Percentiles rank a stretch among this genome's conserved stretches.
phyloP scores from a whole-genome alignment of 2,113 vertebrate species.

The Perca fluviatilis region DNA sequence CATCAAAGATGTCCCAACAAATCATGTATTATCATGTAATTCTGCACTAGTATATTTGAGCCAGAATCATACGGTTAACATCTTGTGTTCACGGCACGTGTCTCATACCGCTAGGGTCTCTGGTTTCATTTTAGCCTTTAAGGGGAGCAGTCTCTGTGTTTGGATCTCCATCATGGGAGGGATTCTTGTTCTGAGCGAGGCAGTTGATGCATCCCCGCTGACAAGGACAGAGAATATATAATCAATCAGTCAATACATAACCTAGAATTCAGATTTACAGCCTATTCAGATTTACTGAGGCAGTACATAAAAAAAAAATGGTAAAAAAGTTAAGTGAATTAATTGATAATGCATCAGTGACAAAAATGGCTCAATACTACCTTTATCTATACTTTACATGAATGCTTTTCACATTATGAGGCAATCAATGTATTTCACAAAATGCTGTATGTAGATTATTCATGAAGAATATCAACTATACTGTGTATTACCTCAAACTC shows the following conservation, averaged over 20 bases:
- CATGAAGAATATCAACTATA: neutral
- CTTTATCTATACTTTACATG: neutral
- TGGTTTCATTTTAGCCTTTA: constrained; percentile 35
- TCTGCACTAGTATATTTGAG: neutral
- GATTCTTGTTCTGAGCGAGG: constrained; percentile 11
- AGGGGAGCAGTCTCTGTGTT: constrained; percentile 21
- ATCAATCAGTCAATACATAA: neutral
- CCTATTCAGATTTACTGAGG: neutral
- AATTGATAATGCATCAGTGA: neutral
- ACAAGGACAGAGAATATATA: constrained; percentile 18
- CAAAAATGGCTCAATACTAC: neutral
- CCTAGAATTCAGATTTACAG: neutral
- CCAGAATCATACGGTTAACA: neutral
- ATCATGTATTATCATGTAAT: neutral
- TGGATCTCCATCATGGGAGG: neutral
- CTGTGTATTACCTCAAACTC: neutral
- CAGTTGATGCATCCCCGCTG: constrained; percentile 57
- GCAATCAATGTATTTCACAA: neutral
- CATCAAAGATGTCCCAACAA: neutral
- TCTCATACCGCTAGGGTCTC: constrained; percentile 1
- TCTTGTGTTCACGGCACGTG: neutral
- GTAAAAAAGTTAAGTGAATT: neutral
- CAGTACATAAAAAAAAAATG: neutral
- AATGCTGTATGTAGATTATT: neutral
- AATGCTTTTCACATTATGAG: neutral